Evolutionary conservation across 1,140 invertebrate genomes (phyloP).

Genomic region (Phthorimaea operculella): DNA sequence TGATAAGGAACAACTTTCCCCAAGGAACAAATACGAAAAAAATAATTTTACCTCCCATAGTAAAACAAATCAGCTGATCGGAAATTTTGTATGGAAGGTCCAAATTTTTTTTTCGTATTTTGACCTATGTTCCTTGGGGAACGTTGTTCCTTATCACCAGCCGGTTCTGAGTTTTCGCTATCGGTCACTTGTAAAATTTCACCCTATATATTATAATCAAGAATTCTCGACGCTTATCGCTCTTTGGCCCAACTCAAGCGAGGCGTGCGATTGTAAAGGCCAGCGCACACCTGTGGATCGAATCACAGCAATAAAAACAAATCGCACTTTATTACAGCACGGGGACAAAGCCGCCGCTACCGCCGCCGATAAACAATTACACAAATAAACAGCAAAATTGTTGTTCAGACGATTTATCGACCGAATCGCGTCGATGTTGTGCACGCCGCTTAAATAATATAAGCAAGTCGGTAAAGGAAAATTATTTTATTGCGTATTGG

Average conservation of each 20-base stretch:
- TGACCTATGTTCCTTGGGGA: no score
- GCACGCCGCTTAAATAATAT: slow-evolving; percentile 8
- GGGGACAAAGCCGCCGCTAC: slow-evolving; percentile 32
- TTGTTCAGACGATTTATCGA: slow-evolving; percentile 40
- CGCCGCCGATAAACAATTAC: slow-evolving; percentile 48
- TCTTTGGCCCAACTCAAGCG: slow-evolving; percentile 15
- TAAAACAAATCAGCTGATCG: no score
- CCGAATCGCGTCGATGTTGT: slow-evolving; percentile 26
- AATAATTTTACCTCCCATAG: no score
- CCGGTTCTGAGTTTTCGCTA: no score
- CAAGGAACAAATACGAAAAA: no score
- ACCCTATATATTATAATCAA: no score
- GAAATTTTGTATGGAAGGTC: no score
- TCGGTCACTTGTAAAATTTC: no score
- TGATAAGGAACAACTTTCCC: no score
- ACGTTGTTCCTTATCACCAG: no score
- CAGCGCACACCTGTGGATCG: slow-evolving; percentile 29
- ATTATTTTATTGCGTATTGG: no score
- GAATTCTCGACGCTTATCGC: neutral
- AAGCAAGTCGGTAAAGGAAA: neutral
- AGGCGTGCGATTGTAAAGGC: slow-evolving; percentile 12
- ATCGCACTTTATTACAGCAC: slow-evolving; percentile 14
- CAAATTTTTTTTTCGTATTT: no score
- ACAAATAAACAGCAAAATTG: slow-evolving; percentile 47
- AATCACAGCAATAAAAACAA: slow-evolving; percentile 45